Evolutionary conservation across 2,797 vertebrate genomes (phyloP).

Genomic region (Hemitrygon akajei): DNA sequence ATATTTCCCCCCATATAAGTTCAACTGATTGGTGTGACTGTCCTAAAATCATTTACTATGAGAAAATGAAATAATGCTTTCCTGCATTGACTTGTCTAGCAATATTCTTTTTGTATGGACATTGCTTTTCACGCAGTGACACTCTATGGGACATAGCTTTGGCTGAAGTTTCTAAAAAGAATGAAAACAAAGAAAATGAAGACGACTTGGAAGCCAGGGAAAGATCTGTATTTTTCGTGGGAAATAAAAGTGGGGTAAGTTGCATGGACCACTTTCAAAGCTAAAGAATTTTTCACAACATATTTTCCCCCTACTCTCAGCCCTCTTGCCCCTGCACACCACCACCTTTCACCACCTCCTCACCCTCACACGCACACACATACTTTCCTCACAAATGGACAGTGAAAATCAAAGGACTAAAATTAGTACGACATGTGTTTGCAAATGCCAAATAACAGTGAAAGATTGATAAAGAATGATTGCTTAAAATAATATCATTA

Average conservation of each 20-base stretch:
- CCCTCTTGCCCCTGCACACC: no score
- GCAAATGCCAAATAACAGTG: no score
- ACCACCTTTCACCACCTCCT: no score
- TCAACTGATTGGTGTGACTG: background rate
- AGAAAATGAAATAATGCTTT: background rate
- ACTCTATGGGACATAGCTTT: conserved; percentile 86
- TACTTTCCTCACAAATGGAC: no score
- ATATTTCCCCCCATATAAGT: background rate
- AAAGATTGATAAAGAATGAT: no score
- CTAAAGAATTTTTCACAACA: background rate
- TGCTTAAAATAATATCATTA: no score
- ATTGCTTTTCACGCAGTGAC: conserved; percentile 57
- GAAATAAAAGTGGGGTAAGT: conserved; percentile 81
- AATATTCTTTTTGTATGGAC: conserved; percentile 5
- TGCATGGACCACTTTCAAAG: background rate
- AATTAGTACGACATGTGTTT: no score
- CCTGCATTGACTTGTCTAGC: background rate
- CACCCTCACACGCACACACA: no score
- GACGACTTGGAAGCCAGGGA: conserved; percentile 56
- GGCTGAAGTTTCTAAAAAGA: conserved; percentile 64
- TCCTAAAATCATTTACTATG: background rate
- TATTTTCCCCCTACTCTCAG: no score
- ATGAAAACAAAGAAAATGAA: conserved; percentile 50
- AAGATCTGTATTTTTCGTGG: conserved; percentile 78
- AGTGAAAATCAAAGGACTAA: no score